These are phyloP conservation scores for Sinocyclocheilus grahami DNA, from an alignment of 2,113 vertebrate species.

Conservation along the genomic window DNA sequence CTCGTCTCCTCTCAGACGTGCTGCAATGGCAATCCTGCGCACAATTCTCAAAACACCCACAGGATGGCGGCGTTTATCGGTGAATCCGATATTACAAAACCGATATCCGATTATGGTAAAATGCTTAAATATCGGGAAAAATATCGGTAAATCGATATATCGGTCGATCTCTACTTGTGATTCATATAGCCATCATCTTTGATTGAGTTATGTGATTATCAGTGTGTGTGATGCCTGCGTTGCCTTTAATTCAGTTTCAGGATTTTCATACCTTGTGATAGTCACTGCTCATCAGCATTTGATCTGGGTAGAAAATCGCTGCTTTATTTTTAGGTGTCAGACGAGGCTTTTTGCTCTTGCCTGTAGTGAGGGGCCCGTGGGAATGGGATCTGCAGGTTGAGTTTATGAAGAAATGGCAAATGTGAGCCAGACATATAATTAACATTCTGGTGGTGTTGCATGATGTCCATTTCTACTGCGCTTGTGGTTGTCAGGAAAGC, in stretches of 20 bases:
- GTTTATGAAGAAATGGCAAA: slow-evolving; percentile 33
- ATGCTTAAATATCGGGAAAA: too few species aligned
- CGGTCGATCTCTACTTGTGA: slow-evolving; percentile 44
- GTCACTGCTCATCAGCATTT: neutral
- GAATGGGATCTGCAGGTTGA: slow-evolving; percentile 21
- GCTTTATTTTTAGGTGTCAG: neutral
- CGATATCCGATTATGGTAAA: too few species aligned
- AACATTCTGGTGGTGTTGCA: slow-evolving; percentile 50
- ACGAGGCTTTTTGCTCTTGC: neutral
- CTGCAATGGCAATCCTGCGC: too few species aligned
- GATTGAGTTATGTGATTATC: slow-evolving; percentile 52
- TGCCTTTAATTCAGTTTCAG: slow-evolving; percentile 25
- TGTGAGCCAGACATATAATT: slow-evolving; percentile 42
- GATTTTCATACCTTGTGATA: neutral
- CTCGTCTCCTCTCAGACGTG: too few species aligned
- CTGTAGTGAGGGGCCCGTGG: neutral
- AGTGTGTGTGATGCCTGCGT: slow-evolving; percentile 33
- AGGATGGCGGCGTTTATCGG: too few species aligned
- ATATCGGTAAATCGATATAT: too few species aligned
- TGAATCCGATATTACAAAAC: too few species aligned
- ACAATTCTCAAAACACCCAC: too few species aligned
- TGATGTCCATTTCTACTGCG: slow-evolving; percentile 32
- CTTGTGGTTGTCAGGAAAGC: slow-evolving; percentile 30
- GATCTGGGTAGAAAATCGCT: neutral
- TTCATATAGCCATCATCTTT: slow-evolving; percentile 56